Evolutionary conservation across 2,888 invertebrate species (phyloP).

Genomic region (Drosophila peninsularis): DNA sequence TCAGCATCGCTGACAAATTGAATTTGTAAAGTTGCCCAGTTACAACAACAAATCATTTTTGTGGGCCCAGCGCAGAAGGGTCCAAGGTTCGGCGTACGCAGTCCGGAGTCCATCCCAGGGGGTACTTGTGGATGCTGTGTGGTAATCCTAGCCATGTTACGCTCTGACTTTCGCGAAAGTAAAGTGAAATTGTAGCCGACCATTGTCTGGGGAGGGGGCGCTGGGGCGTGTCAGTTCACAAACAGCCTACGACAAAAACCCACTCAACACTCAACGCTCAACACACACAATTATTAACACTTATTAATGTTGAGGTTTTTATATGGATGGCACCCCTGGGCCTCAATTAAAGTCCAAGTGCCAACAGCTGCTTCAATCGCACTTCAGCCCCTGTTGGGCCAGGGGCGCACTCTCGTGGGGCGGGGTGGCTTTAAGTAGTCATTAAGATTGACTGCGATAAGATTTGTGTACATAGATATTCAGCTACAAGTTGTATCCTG

Average conservation of each 20-base stretch:
- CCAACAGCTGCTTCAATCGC: constrained; percentile 62
- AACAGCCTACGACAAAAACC: constrained; percentile 44
- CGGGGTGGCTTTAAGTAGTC: constrained; percentile 74
- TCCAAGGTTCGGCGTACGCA: background rate
- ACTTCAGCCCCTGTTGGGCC: constrained; percentile 42
- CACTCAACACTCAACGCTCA: background rate
- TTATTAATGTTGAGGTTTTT: constrained; percentile 81
- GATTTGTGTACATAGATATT: constrained; percentile 53
- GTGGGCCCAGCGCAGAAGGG: constrained; percentile 20
- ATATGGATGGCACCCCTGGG: constrained; percentile 74
- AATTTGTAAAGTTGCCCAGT: constrained; percentile 72
- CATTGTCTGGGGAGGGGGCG: constrained; percentile 2
- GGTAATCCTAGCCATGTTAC: constrained; percentile 72
- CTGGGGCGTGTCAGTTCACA: constrained; percentile 45
- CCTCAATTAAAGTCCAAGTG: constrained; percentile 68
- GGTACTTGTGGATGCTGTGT: constrained; percentile 37
- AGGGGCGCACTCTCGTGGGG: constrained; percentile 28
- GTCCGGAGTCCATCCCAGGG: constrained; percentile 22
- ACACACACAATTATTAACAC: constrained; percentile 77
- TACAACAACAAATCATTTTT: constrained; percentile 72
- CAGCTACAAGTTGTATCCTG: background rate
- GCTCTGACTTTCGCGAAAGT: constrained; percentile 69
- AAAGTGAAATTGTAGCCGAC: constrained; percentile 69
- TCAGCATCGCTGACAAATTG: constrained; percentile 74
- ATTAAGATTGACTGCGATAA: constrained; percentile 72